Percentiles rank a stretch among this genome's conserved stretches.
Conservation (phyloP, 2,113 vertebrate genomes). For the Tachycineta bicolor region DNA sequence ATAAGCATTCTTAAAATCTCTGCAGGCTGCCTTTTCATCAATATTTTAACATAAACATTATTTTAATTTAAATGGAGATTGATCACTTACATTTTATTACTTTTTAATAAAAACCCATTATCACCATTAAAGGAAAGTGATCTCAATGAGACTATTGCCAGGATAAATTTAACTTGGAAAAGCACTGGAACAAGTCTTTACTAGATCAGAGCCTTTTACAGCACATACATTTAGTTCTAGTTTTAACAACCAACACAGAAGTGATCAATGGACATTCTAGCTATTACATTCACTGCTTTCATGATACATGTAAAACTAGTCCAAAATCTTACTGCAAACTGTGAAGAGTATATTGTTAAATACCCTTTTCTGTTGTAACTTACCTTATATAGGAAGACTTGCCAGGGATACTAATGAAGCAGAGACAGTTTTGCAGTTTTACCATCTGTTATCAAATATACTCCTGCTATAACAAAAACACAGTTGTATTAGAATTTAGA, state of each 20-base stretch:
- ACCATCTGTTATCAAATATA: constrained; percentile 27
- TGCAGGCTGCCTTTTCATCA: constrained; percentile 29
- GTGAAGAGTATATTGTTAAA: not conserved
- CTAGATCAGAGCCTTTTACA: not conserved
- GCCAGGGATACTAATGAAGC: constrained; percentile 40
- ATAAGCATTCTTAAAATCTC: not conserved
- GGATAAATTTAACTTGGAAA: not conserved
- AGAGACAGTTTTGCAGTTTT: constrained; percentile 9
- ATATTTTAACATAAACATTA: constrained; percentile 39
- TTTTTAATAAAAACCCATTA: constrained; percentile 21
- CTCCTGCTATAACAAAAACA: constrained; percentile 3
- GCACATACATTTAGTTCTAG: not conserved
- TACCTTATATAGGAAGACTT: constrained; percentile 6
- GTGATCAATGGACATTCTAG: not conserved
- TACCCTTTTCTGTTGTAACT: not conserved
- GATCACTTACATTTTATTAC: constrained; percentile 16
- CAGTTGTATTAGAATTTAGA: not conserved
- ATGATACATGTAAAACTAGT: not conserved
- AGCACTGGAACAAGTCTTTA: not conserved
- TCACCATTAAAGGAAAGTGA: not conserved
- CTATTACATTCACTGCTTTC: not conserved
- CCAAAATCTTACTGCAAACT: not conserved
- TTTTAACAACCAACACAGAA: not conserved
- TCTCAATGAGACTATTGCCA: not conserved
- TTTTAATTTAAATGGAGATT: constrained; percentile 32